Percentiles rank a stretch among this genome's conserved stretches.
phyloP scores from a whole-genome alignment of 2,113 vertebrate genomes.

The Epinephelus fuscoguttatus region DNA sequence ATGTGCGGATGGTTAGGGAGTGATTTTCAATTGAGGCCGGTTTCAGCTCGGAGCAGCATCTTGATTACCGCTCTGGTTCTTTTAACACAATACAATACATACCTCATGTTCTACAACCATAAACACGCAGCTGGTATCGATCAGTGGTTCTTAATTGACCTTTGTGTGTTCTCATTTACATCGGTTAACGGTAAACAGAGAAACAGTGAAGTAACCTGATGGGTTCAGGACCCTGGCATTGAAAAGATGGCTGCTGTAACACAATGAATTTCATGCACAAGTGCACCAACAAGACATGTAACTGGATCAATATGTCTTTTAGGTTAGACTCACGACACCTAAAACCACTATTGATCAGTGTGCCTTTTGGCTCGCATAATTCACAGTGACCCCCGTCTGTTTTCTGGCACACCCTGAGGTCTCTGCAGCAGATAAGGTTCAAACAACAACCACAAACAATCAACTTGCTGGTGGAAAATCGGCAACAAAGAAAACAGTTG shows the following conservation, averaged over 20 bases:
- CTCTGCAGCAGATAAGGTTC: conserved; percentile 37
- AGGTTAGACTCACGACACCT: conserved; percentile 64
- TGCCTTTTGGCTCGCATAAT: conserved; percentile 60
- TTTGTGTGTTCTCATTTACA: conserved; percentile 16
- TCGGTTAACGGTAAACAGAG: conserved; percentile 34
- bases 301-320: conserved; percentile 61
- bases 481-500: background rate
- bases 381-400: conserved; percentile 38
- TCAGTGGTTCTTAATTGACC: conserved; percentile 20
- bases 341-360: conserved; percentile 70
- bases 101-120: conserved; percentile 6
- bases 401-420: conserved; percentile 17
- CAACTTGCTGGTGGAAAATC: conserved; percentile 15
- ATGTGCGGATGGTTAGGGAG: background rate
- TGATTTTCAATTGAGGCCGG: background rate
- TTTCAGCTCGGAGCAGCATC: background rate
- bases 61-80: conserved; percentile 6
- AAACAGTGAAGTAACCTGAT: conserved; percentile 12
- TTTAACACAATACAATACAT: background rate
- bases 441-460: conserved; percentile 28
- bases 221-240: conserved; percentile 16
- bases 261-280: conserved; percentile 68
- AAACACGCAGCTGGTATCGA: background rate
- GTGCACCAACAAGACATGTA: conserved; percentile 51
- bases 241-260: conserved; percentile 39